These are phyloP conservation scores for Rhea americana DNA, from an alignment of 2,113 vertebrate genomes.

Conservation along the genomic window DNA sequence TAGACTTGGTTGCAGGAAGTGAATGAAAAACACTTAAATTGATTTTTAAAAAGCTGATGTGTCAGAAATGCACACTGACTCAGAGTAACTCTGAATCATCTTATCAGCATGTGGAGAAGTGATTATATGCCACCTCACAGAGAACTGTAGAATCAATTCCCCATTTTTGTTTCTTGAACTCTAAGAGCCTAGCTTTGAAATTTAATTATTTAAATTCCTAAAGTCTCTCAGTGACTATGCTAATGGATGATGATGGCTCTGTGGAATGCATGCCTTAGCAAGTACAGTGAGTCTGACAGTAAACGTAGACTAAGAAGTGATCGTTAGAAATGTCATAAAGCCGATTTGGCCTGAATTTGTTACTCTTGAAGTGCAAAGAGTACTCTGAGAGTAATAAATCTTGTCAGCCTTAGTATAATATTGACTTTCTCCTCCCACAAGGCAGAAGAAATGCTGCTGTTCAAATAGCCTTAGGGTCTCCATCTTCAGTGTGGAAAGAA, in stretches of 20 bases:
- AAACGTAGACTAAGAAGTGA: background rate
- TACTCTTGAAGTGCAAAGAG: slow-evolving; percentile 12
- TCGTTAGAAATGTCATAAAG: background rate
- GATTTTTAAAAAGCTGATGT: slow-evolving; percentile 1
- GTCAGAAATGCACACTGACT: slow-evolving; percentile 37
- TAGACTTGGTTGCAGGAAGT: slow-evolving; percentile 10
- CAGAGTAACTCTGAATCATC: slow-evolving; percentile 59
- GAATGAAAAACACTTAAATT: background rate
- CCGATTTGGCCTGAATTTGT: slow-evolving; percentile 34
- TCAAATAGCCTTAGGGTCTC: background rate
- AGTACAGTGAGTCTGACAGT: background rate
- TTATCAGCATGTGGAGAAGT: slow-evolving; percentile 17
- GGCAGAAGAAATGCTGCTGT: background rate
- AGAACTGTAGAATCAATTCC: slow-evolving; percentile 5
- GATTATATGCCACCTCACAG: background rate
- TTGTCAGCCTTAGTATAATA: background rate
- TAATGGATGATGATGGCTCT: background rate
- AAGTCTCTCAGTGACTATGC: background rate
- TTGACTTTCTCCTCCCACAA: background rate
- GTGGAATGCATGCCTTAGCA: background rate
- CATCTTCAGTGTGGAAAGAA: background rate
- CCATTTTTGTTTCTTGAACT: background rate
- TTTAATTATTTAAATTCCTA: background rate
- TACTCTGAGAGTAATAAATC: background rate
- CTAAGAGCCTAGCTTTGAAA: background rate